Percentiles rank a stretch among this genome's conserved stretches.
These are phyloP conservation scores for Anguilla obscura DNA, from an alignment of 2,797 vertebrate species.

Conservation along the genomic window DNA sequence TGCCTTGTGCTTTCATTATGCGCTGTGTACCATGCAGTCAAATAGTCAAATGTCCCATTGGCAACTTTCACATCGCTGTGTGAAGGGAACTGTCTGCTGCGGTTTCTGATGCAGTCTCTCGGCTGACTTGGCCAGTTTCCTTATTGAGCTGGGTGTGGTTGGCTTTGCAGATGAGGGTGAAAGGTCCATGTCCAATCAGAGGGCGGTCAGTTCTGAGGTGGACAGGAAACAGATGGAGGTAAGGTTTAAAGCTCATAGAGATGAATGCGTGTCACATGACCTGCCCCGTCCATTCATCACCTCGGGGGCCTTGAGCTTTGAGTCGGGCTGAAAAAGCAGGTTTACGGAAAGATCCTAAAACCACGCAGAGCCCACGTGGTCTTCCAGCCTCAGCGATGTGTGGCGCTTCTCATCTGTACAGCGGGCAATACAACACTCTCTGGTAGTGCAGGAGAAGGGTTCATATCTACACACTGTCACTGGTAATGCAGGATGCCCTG, in stretches of 20 bases:
- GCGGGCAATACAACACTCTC: no score
- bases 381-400: neutral
- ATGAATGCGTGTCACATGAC: neutral
- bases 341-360: neutral
- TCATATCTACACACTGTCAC: neutral
- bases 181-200: slow-evolving; percentile 49
- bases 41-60: neutral
- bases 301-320: neutral
- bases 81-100: neutral
- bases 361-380: neutral
- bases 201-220: slow-evolving; percentile 35
- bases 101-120: neutral
- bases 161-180: slow-evolving; percentile 59
- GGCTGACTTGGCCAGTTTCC: neutral
- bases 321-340: neutral
- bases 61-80: neutral
- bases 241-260: neutral
- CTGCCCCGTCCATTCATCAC: neutral
- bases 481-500: no score
- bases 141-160: slow-evolving; percentile 14
- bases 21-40: neutral
- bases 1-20: neutral
- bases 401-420: neutral
- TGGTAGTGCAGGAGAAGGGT: neutral
- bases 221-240: slow-evolving; percentile 61